A percentile compares a stretch with the other conserved stretches of the same genome.
Conservation (phyloP, 1,140 invertebrate genomes). For the Trinorchestia longiramus region DNA sequence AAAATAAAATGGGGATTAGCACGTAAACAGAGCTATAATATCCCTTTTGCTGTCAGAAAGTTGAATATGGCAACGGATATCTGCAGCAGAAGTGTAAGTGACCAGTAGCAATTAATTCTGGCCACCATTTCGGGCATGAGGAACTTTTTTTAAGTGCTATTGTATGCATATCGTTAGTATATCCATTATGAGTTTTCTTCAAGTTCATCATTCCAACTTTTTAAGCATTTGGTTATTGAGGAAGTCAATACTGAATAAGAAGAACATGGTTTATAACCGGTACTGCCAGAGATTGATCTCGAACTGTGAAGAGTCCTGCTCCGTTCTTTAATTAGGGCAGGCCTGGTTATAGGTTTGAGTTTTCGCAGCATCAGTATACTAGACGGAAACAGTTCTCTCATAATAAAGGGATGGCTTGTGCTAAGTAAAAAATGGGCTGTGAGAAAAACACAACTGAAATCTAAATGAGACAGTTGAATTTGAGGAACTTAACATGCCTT, state of each 20-base stretch:
- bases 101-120: background rate
- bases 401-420: background rate
- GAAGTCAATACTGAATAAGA: background rate
- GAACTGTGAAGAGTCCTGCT: background rate
- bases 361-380: background rate
- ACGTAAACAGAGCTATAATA: background rate
- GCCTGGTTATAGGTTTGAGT: background rate
- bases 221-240: background rate
- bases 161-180: background rate
- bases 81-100: no score
- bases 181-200: background rate
- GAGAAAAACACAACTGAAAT: no score
- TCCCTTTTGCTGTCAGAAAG: background rate
- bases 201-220: background rate
- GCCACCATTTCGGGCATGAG: background rate
- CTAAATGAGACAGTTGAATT: no score
- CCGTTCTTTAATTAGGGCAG: background rate
- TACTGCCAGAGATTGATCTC: background rate
- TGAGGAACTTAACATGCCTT: no score
- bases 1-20: background rate
- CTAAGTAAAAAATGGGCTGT: no score
- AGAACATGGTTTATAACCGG: background rate
- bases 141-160: background rate
- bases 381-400: background rate
- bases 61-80: background rate